Conservation (phyloP, 2,797 vertebrate genomes). For the Leptoclinus maculatus region DNA sequence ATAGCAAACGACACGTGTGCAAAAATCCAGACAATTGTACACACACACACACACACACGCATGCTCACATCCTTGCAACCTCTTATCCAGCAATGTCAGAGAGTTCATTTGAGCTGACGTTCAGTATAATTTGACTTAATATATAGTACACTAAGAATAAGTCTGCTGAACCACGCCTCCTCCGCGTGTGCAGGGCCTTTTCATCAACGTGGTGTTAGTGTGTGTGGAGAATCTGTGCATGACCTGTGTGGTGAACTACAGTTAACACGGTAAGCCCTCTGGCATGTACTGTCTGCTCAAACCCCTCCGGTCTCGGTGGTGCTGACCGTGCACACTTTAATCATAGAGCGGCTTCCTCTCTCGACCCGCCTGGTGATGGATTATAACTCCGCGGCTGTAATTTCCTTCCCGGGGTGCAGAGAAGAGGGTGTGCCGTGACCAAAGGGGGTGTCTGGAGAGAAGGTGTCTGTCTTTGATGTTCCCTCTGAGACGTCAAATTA, state of each 20-base stretch:
- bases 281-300: slow-evolving; percentile 63
- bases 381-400: slow-evolving; percentile 72
- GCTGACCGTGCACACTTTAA: slow-evolving; percentile 78
- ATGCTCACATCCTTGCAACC: slow-evolving; percentile 1
- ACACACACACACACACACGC: not conserved
- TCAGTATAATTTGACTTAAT: slow-evolving; percentile 36
- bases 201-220: slow-evolving; percentile 11
- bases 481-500: slow-evolving; percentile 52
- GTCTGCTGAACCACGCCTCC: slow-evolving; percentile 14
- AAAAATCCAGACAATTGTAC: not conserved
- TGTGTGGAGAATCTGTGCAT: slow-evolving; percentile 49
- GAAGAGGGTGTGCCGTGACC: slow-evolving; percentile 73
- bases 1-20: slow-evolving; percentile 17
- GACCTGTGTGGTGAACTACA: slow-evolving; percentile 66
- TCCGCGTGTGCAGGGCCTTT: slow-evolving; percentile 9
- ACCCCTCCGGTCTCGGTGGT: slow-evolving; percentile 54
- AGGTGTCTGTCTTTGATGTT: slow-evolving; percentile 68
- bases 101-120: slow-evolving; percentile 26
- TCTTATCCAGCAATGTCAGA: slow-evolving; percentile 17
- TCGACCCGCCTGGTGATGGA: slow-evolving; percentile 73
- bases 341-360: slow-evolving; percentile 74
- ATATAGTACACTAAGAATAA: slow-evolving; percentile 8
- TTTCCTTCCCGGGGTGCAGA: slow-evolving; percentile 78
- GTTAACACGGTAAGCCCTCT: slow-evolving; percentile 66
- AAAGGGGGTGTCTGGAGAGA: slow-evolving; percentile 69